Evolutionary conservation across 2,113 vertebrate species (phyloP), one percentile per base, ranked within the genome.

Genomic region (Leuciscus idus): DNA sequence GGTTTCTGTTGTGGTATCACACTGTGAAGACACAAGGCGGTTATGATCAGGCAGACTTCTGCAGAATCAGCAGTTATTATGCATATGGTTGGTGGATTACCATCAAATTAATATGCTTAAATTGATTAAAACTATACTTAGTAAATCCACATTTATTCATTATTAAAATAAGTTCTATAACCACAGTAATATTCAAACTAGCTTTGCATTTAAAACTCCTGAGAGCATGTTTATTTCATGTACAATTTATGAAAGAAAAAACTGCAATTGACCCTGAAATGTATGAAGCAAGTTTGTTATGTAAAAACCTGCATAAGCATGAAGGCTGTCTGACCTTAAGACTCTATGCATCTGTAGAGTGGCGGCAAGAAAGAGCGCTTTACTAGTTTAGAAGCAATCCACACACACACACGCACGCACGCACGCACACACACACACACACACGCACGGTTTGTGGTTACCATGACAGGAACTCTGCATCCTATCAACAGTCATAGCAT

Each of bases 251-350:
- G 78, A 39, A 81, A 79, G 6, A n/a, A 43, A 26, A 64, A 28
- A n/a, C 6, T 48, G 78, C 77, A 79, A 61, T 2, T 61, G 55
- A 79, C 12, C 77, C 33, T 79, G 57, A 81, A 81, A 81, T 48
- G 59, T 43, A 26, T 23, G 28, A 59, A 23, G 70, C 70, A n/a
- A 73, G 19, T 66, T 28, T 13, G 10, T 64, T 23, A 23, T 2
- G 4, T 4, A 1, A n/a, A 52, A 28, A 19, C 26, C 12, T 75
- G 43, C 46, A 43, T 9, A 61, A 6, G 13, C 36, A 46, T 26
- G 21, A 43, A 80, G 36, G 48, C 30, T 39, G 23, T 64, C 46
- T 68, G 23, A 46, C n/a, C 2, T 46, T 62, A 55, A 48, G 21
- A 79, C 36, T 70, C 13, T 12, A 81, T 75, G 76, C 26, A 76